These are phyloP conservation scores for Paramacrobiotus metropolitanus DNA, from an alignment of 1,140 invertebrate genomes.

Conservation along the genomic window DNA sequence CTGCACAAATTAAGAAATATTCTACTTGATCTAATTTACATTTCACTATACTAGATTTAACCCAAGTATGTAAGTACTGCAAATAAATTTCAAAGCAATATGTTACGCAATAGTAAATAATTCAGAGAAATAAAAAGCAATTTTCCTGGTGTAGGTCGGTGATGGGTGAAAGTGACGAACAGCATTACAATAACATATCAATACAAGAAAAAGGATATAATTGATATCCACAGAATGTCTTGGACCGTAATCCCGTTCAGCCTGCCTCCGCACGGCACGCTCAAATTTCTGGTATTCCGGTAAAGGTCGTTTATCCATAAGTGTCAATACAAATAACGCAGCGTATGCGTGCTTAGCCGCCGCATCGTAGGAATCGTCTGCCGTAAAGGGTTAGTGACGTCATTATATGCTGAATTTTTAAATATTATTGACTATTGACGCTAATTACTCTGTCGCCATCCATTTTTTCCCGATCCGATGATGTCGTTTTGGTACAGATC, in stretches of 20 bases:
- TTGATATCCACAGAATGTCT: background rate
- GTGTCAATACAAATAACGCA: background rate
- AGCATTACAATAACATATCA: no score
- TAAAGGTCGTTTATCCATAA: constrained; percentile 1
- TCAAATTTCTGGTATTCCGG: background rate
- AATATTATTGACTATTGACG: background rate
- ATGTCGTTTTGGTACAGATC: background rate
- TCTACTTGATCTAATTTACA: no score
- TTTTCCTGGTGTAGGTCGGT: no score
- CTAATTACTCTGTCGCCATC: background rate
- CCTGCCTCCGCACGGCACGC: background rate
- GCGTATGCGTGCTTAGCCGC: background rate
- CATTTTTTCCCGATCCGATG: background rate
- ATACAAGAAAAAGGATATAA: no score
- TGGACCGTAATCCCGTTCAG: background rate
- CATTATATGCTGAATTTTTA: background rate
- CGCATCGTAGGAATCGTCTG: background rate
- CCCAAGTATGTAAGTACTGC: no score
- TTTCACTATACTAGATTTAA: no score
- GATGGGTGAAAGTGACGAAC: no score
- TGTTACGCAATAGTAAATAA: no score
- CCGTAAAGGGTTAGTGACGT: no score
- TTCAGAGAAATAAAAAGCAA: no score
- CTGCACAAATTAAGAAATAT: no score
- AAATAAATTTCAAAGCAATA: no score